Conservation (phyloP, 2,113 vertebrate genomes). For the Cynocephalus volans region DNA sequence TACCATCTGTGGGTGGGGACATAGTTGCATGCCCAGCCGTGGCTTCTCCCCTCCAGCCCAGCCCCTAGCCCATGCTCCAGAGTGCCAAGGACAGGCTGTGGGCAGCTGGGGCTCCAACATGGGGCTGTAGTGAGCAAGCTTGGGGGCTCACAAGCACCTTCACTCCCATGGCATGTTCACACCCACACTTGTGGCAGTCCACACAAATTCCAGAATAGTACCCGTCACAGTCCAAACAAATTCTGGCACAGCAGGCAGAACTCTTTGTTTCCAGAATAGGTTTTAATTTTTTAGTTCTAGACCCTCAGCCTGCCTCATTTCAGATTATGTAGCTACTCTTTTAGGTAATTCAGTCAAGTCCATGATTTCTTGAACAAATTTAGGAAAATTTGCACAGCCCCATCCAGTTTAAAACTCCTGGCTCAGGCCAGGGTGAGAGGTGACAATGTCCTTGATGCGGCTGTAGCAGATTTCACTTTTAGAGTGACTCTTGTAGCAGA, state of each 20-base stretch:
- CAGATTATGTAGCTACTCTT: too few species aligned
- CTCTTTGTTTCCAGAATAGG: background rate
- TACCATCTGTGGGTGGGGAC: background rate
- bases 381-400: too few species aligned
- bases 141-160: background rate
- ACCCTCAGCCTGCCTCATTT: background rate
- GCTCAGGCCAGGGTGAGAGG: fast-evolving
- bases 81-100: background rate
- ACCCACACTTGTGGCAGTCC: background rate
- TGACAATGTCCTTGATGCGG: fast-evolving
- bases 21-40: too few species aligned
- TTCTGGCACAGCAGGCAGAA: too few species aligned
- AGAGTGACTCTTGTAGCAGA: fast-evolving
- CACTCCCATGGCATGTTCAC: fast-evolving
- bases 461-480: background rate
- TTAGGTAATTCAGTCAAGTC: background rate
- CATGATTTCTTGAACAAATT: background rate
- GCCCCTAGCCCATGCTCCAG: background rate
- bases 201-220: background rate
- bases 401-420: background rate
- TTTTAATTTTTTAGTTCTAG: background rate
- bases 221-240: too few species aligned
- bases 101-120: fast-evolving
- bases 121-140: fast-evolving
- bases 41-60: background rate